Conservation (phyloP, 2,888 invertebrate genomes). For the Drosophila eohydei region DNA sequence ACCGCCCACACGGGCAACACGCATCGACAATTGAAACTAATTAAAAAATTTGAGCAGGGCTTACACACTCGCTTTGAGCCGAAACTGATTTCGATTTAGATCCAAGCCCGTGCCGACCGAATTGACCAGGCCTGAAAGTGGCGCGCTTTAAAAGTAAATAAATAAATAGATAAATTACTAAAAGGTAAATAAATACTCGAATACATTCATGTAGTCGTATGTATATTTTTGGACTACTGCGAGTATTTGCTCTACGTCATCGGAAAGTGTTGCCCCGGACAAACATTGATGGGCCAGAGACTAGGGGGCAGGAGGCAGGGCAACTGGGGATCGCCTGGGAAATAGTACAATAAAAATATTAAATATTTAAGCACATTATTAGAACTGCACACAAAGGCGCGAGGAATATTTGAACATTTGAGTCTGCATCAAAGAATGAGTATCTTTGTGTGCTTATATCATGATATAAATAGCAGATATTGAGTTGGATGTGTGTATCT, state of each 20-base stretch:
- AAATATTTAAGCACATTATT: constrained; percentile 79
- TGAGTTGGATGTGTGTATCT: constrained; percentile 17
- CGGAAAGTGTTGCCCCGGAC: constrained; percentile 50
- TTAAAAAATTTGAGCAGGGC: constrained; percentile 63
- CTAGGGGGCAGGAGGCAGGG: constrained; percentile 38
- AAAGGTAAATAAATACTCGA: constrained; percentile 76
- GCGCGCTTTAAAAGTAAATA: constrained; percentile 76
- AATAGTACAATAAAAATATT: constrained; percentile 72
- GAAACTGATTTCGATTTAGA: constrained; percentile 17
- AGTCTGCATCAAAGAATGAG: constrained; percentile 42
- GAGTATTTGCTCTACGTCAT: constrained; percentile 70
- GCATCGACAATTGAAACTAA: constrained; percentile 65
- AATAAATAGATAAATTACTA: constrained; percentile 81
- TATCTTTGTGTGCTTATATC: constrained; percentile 31
- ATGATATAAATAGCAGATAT: constrained; percentile 43
- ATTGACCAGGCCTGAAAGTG: constrained; percentile 60
- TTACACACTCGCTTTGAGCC: constrained; percentile 36
- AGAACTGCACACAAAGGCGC: constrained; percentile 68
- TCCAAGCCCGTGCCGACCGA: constrained; percentile 23
- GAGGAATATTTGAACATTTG: constrained; percentile 24
- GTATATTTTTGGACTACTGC: constrained; percentile 58
- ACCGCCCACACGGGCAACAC: constrained; percentile 31
- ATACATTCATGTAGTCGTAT: constrained; percentile 30
- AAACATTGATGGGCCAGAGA: constrained; percentile 49
- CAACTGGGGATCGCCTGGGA: constrained; percentile 61